Percentiles rank a stretch among this genome's conserved stretches.
These are phyloP conservation scores for Podilymbus podiceps DNA, from an alignment of 2,113 vertebrate species.

Conservation along the genomic window DNA sequence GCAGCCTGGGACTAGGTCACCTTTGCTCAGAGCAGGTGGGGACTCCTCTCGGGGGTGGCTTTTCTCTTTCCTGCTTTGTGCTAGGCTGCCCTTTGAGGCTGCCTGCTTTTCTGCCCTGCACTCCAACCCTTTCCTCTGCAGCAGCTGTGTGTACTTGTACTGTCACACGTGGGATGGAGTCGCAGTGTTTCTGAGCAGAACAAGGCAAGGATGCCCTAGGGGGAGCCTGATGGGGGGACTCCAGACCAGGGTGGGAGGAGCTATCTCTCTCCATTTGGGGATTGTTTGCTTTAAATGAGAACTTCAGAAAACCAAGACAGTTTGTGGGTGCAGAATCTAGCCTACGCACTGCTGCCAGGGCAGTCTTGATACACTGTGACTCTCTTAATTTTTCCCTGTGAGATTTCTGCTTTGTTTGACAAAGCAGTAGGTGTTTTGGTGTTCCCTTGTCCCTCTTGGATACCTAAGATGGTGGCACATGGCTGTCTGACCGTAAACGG, in stretches of 20 bases:
- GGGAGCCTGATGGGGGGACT: background rate
- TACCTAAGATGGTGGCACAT: background rate
- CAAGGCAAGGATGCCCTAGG: background rate
- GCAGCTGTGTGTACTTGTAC: rapidly evolving
- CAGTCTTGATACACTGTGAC: background rate
- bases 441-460: background rate
- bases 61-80: background rate
- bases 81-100: background rate
- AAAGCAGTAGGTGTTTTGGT: background rate
- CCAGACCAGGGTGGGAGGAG: background rate
- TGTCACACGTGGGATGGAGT: background rate
- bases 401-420: background rate
- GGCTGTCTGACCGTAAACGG: background rate
- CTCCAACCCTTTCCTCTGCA: rapidly evolving
- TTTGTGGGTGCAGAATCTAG: background rate
- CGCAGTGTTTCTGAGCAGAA: background rate
- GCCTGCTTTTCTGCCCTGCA: background rate
- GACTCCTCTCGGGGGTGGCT: background rate
- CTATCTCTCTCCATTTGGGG: background rate
- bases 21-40: background rate
- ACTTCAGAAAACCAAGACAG: background rate
- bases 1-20: background rate
- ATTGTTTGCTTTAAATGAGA: background rate
- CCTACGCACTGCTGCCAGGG: background rate
- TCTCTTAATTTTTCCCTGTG: background rate